phyloP scores from a whole-genome alignment of 2,888 invertebrate genomes.

The Cecidostiba fungosa region DNA sequence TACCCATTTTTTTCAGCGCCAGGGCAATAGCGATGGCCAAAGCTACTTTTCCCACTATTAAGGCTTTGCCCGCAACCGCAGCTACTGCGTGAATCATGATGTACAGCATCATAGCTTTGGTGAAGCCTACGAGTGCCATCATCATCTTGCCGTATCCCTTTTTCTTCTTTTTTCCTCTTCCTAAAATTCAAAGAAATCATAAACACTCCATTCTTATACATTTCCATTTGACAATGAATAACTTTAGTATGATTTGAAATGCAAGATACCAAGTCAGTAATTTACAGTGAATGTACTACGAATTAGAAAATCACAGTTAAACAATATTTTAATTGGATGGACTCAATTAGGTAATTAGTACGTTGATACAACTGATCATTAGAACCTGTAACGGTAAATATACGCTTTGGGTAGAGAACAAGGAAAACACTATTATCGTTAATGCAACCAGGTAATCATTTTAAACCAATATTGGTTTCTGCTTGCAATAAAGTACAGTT shows the following conservation, averaged over 20 bases:
- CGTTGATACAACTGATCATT: not conserved
- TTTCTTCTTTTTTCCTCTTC: conserved; percentile 80
- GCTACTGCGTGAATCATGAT: conserved; percentile 90
- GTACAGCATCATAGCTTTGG: conserved; percentile 89
- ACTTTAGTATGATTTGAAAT: too few relatives aligned
- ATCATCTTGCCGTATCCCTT: conserved; percentile 86
- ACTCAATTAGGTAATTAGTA: not conserved
- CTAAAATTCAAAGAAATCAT: conserved; percentile 24
- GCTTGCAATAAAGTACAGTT: not conserved
- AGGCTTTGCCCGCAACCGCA: conserved; percentile 90
- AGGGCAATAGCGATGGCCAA: conserved; percentile 90
- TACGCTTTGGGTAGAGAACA: not conserved
- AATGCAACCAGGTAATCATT: not conserved
- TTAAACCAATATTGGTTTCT: not conserved
- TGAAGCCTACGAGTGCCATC: conserved; percentile 88
- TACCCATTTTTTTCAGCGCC: conserved; percentile 86
- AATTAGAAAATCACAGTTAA: not conserved
- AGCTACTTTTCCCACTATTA: conserved; percentile 91
- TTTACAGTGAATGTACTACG: too few relatives aligned
- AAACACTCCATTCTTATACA: too few relatives aligned
- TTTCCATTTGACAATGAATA: too few relatives aligned
- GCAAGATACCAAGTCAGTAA: too few relatives aligned
- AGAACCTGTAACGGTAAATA: not conserved
- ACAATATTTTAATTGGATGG: not conserved
- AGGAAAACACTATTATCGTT: not conserved